Percentiles rank a stretch among this genome's conserved stretches.
Conservation (phyloP, 2,797 vertebrate species). For the Cephalopachus bancanus region DNA sequence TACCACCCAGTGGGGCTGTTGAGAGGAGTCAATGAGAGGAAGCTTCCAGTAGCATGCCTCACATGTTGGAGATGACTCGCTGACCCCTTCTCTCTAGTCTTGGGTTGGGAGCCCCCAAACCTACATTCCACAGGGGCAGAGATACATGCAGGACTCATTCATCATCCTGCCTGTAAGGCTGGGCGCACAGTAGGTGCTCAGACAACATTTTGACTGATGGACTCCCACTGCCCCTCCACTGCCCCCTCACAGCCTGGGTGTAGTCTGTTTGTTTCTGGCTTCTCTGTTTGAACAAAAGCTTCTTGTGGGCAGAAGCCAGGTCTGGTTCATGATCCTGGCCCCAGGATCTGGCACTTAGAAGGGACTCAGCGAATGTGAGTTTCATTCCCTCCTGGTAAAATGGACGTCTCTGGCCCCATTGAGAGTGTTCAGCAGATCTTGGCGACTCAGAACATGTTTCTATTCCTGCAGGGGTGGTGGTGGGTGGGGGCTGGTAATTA, state of each 20-base stretch:
- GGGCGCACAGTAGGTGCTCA: background rate
- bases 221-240: background rate
- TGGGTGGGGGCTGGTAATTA: slow-evolving; percentile 53
- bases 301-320: background rate
- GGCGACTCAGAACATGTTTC: background rate
- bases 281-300: slow-evolving; percentile 8
- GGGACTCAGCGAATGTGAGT: background rate
- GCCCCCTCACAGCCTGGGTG: background rate
- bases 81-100: background rate
- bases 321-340: background rate
- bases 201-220: background rate
- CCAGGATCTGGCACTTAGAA: background rate
- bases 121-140: background rate
- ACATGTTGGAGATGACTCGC: background rate
- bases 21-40: background rate
- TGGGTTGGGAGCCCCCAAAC: background rate
- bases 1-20: background rate
- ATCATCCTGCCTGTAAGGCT: background rate
- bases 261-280: background rate
- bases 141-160: background rate
- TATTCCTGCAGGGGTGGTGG: background rate
- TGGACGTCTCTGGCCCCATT: background rate
- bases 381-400: background rate
- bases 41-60: background rate
- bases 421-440: slow-evolving; percentile 1